Evolutionary conservation across 1,140 invertebrate species (phyloP), one percentile per base, ranked within the genome.

Genomic region (Eumeta japonica): DNA sequence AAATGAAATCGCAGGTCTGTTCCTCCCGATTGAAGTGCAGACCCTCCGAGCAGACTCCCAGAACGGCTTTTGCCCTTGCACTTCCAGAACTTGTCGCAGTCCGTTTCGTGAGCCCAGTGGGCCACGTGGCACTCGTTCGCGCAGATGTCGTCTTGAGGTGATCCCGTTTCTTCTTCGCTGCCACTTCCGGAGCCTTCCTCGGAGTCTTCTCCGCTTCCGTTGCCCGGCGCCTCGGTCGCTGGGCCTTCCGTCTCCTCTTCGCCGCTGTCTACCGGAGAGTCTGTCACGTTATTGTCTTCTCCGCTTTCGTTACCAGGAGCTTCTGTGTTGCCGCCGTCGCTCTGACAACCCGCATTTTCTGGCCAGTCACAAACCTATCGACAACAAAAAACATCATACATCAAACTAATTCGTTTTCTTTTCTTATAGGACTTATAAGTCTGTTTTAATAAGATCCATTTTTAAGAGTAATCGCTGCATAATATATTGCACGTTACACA

Each of bases 41-140:
- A 3, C 74, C 77, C 30, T 59, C 45, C 2, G 80, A 74, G 45
- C 83, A 85, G 3, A 50, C 32, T 39, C 73, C 68, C 3, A 75
- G 40, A 14, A 75, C 58, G 1, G 73, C 54, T 9, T 2, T 70
- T 61, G 5, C 56, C 60, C 3, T 70, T 48, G 40, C 84, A 86
- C 1, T 67, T 51, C 58, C 78, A 84, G 54, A 77, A 86, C 37
- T 64, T 76, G 2, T 58, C 58, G 46, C 83, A 85, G 37, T 81
- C 75, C 0, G 52, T 51, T 3, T 75, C 68, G 36, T 83, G 66
- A 1, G 71, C 43, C 45, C 78, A 62, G 2, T 77, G 54, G 3
- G 58, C 52, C 0, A 53, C 32, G 19, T 59, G 48, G 43, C 57
- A 59, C 19, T 37, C 39, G 10, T 37, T 35, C 12, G 15, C 16